A percentile compares a stretch with the other conserved stretches of the same genome.
These are phyloP conservation scores for Zingel zingel DNA, from an alignment of 2,113 vertebrate genomes.

Conservation along the genomic window DNA sequence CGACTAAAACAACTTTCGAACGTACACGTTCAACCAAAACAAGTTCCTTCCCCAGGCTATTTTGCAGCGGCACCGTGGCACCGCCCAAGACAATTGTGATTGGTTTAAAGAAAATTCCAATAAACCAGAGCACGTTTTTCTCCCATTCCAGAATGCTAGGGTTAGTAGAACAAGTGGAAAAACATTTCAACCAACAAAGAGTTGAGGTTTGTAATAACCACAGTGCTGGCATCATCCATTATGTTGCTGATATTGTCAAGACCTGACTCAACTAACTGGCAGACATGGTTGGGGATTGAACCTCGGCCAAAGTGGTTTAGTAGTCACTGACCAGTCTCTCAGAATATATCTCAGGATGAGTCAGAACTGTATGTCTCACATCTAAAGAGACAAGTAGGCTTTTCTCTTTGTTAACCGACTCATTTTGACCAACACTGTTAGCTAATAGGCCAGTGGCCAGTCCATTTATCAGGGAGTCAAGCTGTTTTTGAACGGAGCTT, in stretches of 20 bases:
- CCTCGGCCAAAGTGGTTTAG: background rate
- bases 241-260: slow-evolving; percentile 10
- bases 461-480: slow-evolving; percentile 75
- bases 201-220: background rate
- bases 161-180: no score
- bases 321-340: slow-evolving; percentile 28
- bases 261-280: slow-evolving; percentile 9
- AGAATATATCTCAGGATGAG: slow-evolving; percentile 20
- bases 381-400: slow-evolving; percentile 22
- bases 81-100: no score
- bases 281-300: background rate
- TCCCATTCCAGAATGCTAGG: no score
- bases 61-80: no score
- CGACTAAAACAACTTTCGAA: no score
- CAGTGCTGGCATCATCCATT: background rate
- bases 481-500: slow-evolving; percentile 62
- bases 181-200: background rate
- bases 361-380: slow-evolving; percentile 43
- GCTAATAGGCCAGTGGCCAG: slow-evolving; percentile 69
- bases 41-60: no score
- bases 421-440: slow-evolving; percentile 54
- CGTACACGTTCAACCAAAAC: no score
- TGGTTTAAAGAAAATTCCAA: no score
- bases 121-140: no score
- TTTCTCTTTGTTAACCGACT: slow-evolving; percentile 43